phyloP scores from a whole-genome alignment of 2,113 vertebrate genomes.

The Gnathonemus echidnorhynchus region DNA sequence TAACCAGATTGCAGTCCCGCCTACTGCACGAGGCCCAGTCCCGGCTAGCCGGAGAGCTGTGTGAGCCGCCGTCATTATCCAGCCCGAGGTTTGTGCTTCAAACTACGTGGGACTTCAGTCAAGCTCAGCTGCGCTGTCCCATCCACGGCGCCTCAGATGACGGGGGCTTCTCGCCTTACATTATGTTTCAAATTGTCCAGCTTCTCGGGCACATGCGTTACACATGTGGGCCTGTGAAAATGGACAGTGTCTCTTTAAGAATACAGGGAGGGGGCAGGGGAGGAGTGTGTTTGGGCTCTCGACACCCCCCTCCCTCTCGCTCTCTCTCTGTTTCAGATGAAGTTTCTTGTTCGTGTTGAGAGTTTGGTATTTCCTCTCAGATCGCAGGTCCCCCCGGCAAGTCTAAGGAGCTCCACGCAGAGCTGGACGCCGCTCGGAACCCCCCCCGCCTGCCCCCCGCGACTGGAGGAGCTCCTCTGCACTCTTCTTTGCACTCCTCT shows the following conservation, averaged over 20 bases:
- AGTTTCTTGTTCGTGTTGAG: slow-evolving; percentile 47
- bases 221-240: background rate
- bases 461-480: background rate
- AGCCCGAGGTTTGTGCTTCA: background rate
- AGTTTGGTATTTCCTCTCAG: slow-evolving; percentile 66
- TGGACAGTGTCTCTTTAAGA: slow-evolving; percentile 31
- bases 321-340: slow-evolving; percentile 25
- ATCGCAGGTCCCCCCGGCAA: slow-evolving; percentile 36
- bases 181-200: background rate
- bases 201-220: background rate
- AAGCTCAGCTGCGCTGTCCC: background rate
- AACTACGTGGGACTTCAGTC: background rate
- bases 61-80: background rate
- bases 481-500: background rate
- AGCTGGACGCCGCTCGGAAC: slow-evolving; percentile 34
- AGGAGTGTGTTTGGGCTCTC: background rate
- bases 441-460: background rate
- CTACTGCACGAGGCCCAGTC: background rate
- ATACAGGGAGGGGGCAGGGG: slow-evolving; percentile 6
- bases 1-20: background rate
- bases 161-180: background rate
- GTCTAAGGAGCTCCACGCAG: slow-evolving; percentile 31
- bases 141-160: background rate
- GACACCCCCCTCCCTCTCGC: background rate
- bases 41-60: background rate